A percentile compares a stretch with the other conserved stretches of the same genome.
These are phyloP conservation scores for Euwallacea similis DNA, from an alignment of 1,140 invertebrate species.

Conservation along the genomic window DNA sequence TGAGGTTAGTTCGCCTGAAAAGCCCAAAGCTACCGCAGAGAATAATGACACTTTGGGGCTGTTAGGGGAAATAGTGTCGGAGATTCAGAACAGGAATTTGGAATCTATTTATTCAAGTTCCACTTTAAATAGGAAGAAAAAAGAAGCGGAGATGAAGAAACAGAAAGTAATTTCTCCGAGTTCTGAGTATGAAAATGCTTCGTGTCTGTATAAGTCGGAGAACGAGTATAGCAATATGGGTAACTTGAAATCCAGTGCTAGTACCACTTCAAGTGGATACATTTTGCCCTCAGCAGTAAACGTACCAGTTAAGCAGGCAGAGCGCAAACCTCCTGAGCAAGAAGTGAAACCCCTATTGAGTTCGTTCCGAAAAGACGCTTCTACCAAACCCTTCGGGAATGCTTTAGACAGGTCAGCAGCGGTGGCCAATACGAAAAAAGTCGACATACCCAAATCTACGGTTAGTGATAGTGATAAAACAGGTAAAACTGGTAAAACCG, in stretches of 20 bases:
- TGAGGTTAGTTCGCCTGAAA: conserved; percentile 62
- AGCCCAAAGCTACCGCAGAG: conserved; percentile 51
- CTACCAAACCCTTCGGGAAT: conserved; percentile 51
- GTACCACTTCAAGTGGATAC: conserved; percentile 70
- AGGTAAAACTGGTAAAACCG: conserved; percentile 15
- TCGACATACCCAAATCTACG: neutral
- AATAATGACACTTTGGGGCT: conserved; percentile 68
- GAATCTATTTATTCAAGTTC: conserved; percentile 84
- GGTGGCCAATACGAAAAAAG: neutral
- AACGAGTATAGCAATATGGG: conserved; percentile 64
- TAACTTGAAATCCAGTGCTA: conserved; percentile 59
- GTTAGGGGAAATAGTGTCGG: conserved; percentile 80
- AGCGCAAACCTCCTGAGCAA: conserved; percentile 16
- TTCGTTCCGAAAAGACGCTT: conserved; percentile 42
- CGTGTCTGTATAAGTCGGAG: conserved; percentile 60
- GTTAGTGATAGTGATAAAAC: conserved; percentile 24
- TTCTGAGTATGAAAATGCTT: conserved; percentile 58
- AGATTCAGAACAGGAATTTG: conserved; percentile 80
- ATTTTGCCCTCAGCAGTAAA: conserved; percentile 70
- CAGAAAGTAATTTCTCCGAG: conserved; percentile 54
- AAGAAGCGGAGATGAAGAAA: conserved; percentile 53
- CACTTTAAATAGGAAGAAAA: conserved; percentile 65
- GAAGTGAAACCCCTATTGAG: conserved; percentile 41
- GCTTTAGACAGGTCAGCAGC: conserved; percentile 47
- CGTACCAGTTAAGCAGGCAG: conserved; percentile 53